A percentile compares a stretch with the other conserved stretches of the same genome.
Evolutionary conservation across 1,140 invertebrate species (phyloP).

Genomic region (Drosophila subpulchrella): DNA sequence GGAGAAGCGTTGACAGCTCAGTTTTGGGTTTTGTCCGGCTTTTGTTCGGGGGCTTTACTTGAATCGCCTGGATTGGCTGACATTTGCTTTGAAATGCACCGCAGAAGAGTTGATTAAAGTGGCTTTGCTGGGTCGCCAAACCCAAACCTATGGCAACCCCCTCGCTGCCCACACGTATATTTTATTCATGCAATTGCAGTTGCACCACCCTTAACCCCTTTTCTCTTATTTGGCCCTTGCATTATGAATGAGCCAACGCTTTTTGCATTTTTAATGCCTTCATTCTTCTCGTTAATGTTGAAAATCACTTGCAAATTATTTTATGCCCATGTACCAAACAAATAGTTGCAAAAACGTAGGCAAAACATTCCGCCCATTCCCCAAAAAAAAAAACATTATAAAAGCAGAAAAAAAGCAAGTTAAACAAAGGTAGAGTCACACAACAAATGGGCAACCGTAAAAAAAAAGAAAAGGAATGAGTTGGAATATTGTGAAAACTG

Average conservation of each 20-base stretch:
- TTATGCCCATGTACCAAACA: slow-evolving; percentile 48
- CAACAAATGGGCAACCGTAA: slow-evolving; percentile 43
- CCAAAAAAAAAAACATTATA: not conserved
- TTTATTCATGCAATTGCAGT: slow-evolving; percentile 46
- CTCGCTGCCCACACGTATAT: not conserved
- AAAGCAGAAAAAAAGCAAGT: slow-evolving; percentile 20
- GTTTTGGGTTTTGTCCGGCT: slow-evolving; percentile 29
- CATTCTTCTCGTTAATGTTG: slow-evolving; percentile 63
- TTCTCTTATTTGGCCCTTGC: slow-evolving; percentile 25
- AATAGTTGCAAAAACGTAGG: slow-evolving; percentile 30
- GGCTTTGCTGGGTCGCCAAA: slow-evolving; percentile 44
- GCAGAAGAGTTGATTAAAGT: slow-evolving; percentile 75
- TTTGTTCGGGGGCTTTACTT: slow-evolving; percentile 45
- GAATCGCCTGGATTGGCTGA: slow-evolving; percentile 49
- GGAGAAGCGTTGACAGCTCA: slow-evolving; percentile 42
- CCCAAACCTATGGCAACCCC: not conserved
- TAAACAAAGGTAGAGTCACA: slow-evolving; percentile 46
- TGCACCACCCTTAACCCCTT: slow-evolving; percentile 16
- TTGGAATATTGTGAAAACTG: not conserved
- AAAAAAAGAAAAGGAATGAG: not conserved
- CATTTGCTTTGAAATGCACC: slow-evolving; percentile 73
- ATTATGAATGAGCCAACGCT: slow-evolving; percentile 56
- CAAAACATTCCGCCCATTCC: slow-evolving; percentile 12
- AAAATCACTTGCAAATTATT: slow-evolving; percentile 71
- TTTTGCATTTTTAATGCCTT: slow-evolving; percentile 70